These are phyloP conservation scores for Drosophila mimica DNA, from an alignment of 2,888 invertebrate species.

Conservation along the genomic window DNA sequence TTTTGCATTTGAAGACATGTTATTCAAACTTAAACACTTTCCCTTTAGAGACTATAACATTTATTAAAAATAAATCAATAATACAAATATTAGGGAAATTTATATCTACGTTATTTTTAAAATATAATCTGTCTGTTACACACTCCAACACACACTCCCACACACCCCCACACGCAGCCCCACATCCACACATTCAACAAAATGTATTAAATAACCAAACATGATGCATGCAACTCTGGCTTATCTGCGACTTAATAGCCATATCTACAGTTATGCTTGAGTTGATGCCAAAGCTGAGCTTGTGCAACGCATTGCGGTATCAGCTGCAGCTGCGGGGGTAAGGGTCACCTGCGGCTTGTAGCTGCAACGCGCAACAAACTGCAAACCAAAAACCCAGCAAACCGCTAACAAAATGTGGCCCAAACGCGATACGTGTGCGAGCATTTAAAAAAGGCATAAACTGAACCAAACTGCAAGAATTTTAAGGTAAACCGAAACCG, in stretches of 20 bases:
- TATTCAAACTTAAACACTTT: too few species aligned
- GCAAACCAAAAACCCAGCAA: constrained; percentile 11
- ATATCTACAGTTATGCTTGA: constrained; percentile 7
- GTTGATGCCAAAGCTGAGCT: constrained; percentile 1
- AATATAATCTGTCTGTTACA: background rate
- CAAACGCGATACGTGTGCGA: constrained; percentile 71
- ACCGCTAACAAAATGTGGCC: constrained; percentile 31
- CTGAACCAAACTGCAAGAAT: background rate
- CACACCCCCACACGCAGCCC: background rate
- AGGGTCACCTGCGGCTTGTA: constrained; percentile 20
- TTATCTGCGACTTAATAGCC: constrained; percentile 28
- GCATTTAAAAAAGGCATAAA: background rate
- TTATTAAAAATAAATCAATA: background rate
- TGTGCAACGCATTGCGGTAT: constrained; percentile 27
- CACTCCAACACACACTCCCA: background rate
- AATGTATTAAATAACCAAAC: constrained; percentile 39
- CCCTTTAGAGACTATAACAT: background rate
- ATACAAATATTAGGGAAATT: background rate
- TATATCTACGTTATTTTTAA: background rate
- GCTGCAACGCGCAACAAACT: constrained; percentile 14
- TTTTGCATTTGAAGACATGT: too few species aligned
- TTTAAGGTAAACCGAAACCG: background rate
- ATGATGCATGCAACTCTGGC: constrained; percentile 42
- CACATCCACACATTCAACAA: background rate
- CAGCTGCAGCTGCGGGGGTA: constrained; percentile 14